Evolutionary conservation across 2,888 invertebrate genomes (phyloP).

Genomic region (Thymelicus lineola): DNA sequence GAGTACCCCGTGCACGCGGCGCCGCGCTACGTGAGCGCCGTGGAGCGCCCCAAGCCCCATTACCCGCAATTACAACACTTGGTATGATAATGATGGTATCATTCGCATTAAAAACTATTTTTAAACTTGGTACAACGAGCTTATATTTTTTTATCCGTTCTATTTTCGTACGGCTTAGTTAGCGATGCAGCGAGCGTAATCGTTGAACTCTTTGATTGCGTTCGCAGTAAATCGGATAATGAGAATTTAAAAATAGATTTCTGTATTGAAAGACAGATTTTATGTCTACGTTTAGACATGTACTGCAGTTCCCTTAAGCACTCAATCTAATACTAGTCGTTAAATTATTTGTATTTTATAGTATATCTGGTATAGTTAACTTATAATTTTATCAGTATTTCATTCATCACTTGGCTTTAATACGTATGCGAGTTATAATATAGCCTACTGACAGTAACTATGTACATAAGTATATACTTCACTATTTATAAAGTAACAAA

Average conservation of each 20-base stretch:
- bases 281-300: too few species aligned
- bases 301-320: too few species aligned
- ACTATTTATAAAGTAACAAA: too few species aligned
- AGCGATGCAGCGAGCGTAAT: constrained; percentile 2
- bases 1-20: constrained; percentile 87
- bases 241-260: constrained; percentile 5
- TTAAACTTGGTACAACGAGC: constrained; percentile 23
- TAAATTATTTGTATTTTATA: too few species aligned
- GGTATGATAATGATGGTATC: constrained; percentile 51
- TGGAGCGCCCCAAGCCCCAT: constrained; percentile 83
- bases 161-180: constrained; percentile 31
- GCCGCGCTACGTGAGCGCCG: constrained; percentile 90
- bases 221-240: constrained; percentile 4
- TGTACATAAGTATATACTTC: too few species aligned
- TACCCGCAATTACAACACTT: constrained; percentile 73
- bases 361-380: too few species aligned
- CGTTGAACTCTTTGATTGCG: constrained; percentile 10
- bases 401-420: too few species aligned
- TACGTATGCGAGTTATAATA: too few species aligned
- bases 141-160: constrained; percentile 20
- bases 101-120: constrained; percentile 28
- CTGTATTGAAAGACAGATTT: not conserved
- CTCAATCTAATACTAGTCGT: too few species aligned
- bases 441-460: too few species aligned
- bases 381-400: too few species aligned